These are phyloP conservation scores for Podiceps cristatus DNA, from an alignment of 2,113 vertebrate genomes.

Conservation along the genomic window DNA sequence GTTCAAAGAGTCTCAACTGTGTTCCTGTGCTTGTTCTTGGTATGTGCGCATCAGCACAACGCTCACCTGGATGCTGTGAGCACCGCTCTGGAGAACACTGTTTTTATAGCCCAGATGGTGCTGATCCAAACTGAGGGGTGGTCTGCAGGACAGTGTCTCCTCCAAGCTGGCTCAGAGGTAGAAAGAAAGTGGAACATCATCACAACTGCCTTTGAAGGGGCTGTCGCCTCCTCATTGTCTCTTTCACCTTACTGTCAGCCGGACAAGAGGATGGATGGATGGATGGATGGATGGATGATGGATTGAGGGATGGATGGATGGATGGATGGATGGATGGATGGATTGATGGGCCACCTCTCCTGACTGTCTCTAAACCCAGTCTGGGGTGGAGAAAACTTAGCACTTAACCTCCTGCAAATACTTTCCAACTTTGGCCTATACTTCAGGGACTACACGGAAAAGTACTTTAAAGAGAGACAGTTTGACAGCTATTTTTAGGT, in stretches of 20 bases:
- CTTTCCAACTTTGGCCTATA: not conserved
- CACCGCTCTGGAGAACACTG: not conserved
- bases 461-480: constrained; percentile 45
- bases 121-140: not conserved
- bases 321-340: not conserved
- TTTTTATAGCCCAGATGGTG: not conserved
- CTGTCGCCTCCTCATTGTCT: not conserved
- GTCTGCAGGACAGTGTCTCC: not conserved
- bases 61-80: not conserved
- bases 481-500: constrained; percentile 55
- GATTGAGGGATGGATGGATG: not conserved
- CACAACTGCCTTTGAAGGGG: not conserved
- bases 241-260: not conserved
- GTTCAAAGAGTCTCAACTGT: not conserved
- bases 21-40: not conserved
- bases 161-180: not conserved
- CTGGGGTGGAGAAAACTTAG: constrained; percentile 37
- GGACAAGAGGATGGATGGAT: not conserved
- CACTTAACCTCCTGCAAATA: constrained; percentile 27
- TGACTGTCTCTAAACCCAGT: not conserved
- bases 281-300: not conserved
- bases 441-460: constrained; percentile 66
- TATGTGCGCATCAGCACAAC: fast-evolving
- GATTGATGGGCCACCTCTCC: not conserved
- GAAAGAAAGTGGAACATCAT: not conserved